Evolutionary conservation across 2,888 invertebrate genomes (phyloP).

Genomic region (Molorchus minor): DNA sequence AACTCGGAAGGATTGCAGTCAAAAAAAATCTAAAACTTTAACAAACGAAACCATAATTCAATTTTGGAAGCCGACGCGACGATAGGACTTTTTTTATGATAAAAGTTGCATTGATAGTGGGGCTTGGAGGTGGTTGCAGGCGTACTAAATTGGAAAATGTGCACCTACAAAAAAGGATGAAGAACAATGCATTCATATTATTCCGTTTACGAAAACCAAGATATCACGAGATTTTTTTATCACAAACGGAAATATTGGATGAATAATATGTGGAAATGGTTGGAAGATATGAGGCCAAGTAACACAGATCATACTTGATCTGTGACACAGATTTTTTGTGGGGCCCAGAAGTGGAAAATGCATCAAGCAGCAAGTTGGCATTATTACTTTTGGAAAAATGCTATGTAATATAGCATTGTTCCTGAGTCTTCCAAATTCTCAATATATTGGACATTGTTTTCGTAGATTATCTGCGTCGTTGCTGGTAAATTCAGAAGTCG

Average conservation of each 20-base stretch:
- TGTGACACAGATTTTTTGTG: too few relatives aligned
- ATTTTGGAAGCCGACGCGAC: too few relatives aligned
- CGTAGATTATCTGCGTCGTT: conserved; percentile 1
- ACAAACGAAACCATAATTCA: conserved; percentile 14
- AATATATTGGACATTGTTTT: conserved; percentile 2
- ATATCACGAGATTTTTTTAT: conserved; percentile 8
- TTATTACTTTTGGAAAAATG: conserved; percentile 13
- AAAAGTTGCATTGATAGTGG: conserved; percentile 18
- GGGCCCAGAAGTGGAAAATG: conserved; percentile 13
- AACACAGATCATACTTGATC: conserved; percentile 8
- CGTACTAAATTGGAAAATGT: too few relatives aligned
- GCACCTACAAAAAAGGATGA: conserved; percentile 10
- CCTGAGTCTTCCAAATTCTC: conserved; percentile 12
- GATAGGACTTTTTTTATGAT: conserved; percentile 9
- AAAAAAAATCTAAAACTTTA: conserved; percentile 13
- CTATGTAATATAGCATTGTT: conserved; percentile 12
- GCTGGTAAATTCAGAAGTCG: conserved; percentile 4
- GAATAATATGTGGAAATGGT: conserved; percentile 10
- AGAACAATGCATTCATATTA: not conserved
- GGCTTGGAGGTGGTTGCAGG: conserved; percentile 13
- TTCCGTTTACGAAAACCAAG: conserved; percentile 4
- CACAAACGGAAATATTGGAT: conserved; percentile 8
- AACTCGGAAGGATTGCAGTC: conserved; percentile 5
- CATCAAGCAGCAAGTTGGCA: conserved; percentile 10
- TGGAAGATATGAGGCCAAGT: conserved; percentile 14